Evolutionary conservation across 2,797 vertebrate genomes (phyloP).

Genomic region (Gadopsis marmoratus): DNA sequence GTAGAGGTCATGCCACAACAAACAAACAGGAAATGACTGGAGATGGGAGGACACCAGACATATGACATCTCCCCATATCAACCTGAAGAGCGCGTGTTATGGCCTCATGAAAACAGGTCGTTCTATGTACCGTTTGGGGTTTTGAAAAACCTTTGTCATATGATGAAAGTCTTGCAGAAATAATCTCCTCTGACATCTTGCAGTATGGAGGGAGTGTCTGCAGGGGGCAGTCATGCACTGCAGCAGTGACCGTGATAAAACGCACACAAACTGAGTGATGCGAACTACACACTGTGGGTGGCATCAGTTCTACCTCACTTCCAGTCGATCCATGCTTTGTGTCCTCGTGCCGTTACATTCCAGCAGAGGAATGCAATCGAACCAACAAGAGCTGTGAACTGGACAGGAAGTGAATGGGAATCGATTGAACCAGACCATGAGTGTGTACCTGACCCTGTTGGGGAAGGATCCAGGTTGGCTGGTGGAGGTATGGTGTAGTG

Average conservation of each 20-base stretch:
- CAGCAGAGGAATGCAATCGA: constrained; percentile 45
- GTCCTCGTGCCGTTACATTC: constrained; percentile 14
- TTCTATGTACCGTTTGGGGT: neutral
- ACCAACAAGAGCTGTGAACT: constrained; percentile 33
- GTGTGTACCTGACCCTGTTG: constrained; percentile 51
- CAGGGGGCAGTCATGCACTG: constrained; percentile 78
- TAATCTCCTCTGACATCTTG: constrained; percentile 12
- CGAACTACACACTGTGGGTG: constrained; percentile 53
- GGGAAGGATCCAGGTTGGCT: constrained; percentile 52
- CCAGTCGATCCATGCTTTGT: constrained; percentile 40
- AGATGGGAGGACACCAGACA: constrained; percentile 71
- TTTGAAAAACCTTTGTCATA: neutral
- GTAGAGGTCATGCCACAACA: constrained; percentile 78
- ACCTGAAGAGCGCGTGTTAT: constrained; percentile 27
- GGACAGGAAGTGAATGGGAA: constrained; percentile 50
- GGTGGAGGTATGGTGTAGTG: constrained; percentile 49
- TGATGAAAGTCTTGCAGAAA: neutral
- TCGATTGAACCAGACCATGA: constrained; percentile 55
- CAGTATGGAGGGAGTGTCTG: constrained; percentile 59
- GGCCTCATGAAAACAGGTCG: neutral
- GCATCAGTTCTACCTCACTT: constrained; percentile 64
- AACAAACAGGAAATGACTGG: constrained; percentile 73
- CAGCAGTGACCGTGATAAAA: constrained; percentile 65
- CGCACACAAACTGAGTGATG: constrained; percentile 58
- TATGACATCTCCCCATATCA: constrained; percentile 72